Conservation (phyloP, 2,888 invertebrate genomes). For the Ichneumoninae sp. region DNA sequence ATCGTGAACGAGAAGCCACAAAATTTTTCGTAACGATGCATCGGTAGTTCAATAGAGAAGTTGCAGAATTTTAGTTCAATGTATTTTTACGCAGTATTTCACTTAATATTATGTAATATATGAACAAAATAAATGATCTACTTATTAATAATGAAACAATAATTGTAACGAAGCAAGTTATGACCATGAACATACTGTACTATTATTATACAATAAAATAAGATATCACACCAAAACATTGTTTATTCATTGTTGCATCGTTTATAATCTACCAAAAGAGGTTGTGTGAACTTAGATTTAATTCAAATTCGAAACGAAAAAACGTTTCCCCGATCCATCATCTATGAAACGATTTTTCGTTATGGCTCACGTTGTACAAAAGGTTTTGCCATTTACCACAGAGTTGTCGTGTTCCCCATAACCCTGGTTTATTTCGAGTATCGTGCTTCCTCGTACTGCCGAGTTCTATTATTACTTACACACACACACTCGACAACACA, state of each 20-base stretch:
- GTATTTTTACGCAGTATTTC: conserved; percentile 81
- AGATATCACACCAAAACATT: neutral
- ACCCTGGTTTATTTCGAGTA: conserved; percentile 46
- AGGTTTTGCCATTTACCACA: neutral
- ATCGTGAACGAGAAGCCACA: conserved; percentile 48
- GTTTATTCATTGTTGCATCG: neutral
- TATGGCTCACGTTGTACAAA: neutral
- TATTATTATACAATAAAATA: conserved; percentile 32
- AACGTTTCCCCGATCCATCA: neutral
- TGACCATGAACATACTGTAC: conserved; percentile 17
- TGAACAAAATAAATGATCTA: conserved; percentile 74
- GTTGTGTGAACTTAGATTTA: neutral
- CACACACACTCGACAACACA: neutral
- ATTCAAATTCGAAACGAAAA: neutral
- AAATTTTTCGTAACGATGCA: conserved; percentile 49
- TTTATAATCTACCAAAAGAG: neutral
- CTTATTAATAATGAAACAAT: conserved; percentile 66
- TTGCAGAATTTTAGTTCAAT: conserved; percentile 71
- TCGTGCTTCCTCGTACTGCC: neutral
- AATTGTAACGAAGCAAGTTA: neutral
- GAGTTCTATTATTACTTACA: conserved; percentile 36
- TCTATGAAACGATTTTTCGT: neutral
- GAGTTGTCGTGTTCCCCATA: conserved; percentile 17
- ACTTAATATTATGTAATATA: conserved; percentile 76
- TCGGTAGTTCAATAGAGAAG: conserved; percentile 63